Evolutionary conservation across 2,797 vertebrate genomes (phyloP).

Genomic region (Hafferia zeledoni): DNA sequence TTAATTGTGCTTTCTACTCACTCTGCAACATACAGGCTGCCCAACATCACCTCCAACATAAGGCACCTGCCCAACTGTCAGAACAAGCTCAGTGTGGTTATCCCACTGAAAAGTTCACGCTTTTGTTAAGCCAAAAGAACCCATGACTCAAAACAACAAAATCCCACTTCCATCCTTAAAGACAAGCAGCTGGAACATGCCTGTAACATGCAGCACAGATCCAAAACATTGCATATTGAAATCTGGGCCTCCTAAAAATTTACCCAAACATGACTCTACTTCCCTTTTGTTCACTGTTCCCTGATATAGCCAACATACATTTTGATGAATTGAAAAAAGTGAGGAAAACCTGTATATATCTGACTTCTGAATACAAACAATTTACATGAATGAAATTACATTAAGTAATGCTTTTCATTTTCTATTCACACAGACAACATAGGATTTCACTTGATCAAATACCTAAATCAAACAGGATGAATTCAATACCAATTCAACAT

Average conservation of each 20-base stretch:
- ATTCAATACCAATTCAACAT: neutral
- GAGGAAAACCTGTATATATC: neutral
- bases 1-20: neutral
- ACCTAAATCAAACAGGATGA: neutral
- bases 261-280: neutral
- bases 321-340: neutral
- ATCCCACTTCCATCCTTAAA: neutral
- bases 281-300: neutral
- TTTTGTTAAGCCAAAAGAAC: neutral
- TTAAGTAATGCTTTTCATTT: neutral
- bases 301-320: neutral
- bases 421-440: neutral
- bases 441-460: neutral
- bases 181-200: neutral
- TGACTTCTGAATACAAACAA: neutral
- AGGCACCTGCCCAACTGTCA: neutral
- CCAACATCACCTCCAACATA: accelerated
- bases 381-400: neutral
- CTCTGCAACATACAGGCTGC: neutral
- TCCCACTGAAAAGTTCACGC: neutral
- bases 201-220: neutral
- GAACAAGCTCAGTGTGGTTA: neutral
- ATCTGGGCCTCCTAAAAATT: neutral
- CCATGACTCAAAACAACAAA: neutral
- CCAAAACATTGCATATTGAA: neutral